Evolutionary conservation across 2,888 invertebrate species (phyloP).

Genomic region (Schizotus pectinicornis): DNA sequence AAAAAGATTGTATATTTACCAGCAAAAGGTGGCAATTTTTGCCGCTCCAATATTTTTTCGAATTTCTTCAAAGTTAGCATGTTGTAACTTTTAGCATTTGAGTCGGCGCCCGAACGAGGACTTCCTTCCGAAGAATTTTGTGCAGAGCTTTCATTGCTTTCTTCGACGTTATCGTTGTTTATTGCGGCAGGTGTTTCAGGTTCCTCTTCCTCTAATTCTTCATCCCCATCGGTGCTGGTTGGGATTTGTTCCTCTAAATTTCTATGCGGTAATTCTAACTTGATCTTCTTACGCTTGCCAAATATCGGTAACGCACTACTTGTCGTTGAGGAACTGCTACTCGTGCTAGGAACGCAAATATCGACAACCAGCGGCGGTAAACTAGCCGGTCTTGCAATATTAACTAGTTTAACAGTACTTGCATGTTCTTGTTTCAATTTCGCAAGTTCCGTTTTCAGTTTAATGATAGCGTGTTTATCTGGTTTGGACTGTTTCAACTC

Average conservation of each 20-base stretch:
- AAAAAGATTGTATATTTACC: constrained; percentile 20
- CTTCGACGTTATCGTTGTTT: too few relatives aligned
- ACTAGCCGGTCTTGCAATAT: constrained; percentile 74
- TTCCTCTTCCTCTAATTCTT: constrained; percentile 63
- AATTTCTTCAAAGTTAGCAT: constrained; percentile 36
- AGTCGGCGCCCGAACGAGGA: too few relatives aligned
- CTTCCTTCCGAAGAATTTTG: too few relatives aligned
- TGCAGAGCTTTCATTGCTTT: too few relatives aligned
- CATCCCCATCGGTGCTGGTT: constrained; percentile 48
- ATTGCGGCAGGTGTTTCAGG: constrained; percentile 54
- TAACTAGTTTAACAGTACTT: constrained; percentile 73
- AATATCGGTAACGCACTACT: constrained; percentile 55
- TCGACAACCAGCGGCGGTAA: constrained; percentile 61
- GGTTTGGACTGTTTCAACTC: constrained; percentile 61
- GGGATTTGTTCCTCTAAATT: constrained; percentile 4
- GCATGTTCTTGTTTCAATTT: constrained; percentile 73
- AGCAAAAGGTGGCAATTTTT: constrained; percentile 35
- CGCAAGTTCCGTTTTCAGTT: constrained; percentile 72
- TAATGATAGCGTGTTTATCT: constrained; percentile 66
- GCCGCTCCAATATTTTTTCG: constrained; percentile 34
- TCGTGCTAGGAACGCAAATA: constrained; percentile 27
- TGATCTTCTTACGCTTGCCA: constrained; percentile 64
- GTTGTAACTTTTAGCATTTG: too few relatives aligned
- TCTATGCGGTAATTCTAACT: constrained; percentile 59
- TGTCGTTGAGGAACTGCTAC: constrained; percentile 25